These are phyloP conservation scores for Melanostigma gelatinosum DNA, from an alignment of 2,113 vertebrate species.

Conservation along the genomic window DNA sequence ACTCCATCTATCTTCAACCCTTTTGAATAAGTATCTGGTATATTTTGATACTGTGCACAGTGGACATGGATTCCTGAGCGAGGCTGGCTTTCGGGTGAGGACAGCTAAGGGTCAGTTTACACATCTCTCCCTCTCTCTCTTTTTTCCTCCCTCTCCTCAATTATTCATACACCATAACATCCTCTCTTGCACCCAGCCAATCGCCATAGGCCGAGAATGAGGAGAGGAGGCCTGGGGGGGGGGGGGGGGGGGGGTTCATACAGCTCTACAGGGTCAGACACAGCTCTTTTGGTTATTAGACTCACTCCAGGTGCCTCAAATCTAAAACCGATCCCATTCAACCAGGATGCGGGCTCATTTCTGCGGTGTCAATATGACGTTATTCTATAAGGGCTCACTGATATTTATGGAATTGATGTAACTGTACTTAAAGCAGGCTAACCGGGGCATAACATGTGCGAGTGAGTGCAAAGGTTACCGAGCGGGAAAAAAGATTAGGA, in stretches of 20 bases:
- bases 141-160: slow-evolving; percentile 66
- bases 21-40: slow-evolving; percentile 1
- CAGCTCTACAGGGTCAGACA: slow-evolving; percentile 55
- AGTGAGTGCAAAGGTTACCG: not conserved
- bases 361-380: slow-evolving; percentile 23
- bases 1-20: slow-evolving; percentile 33
- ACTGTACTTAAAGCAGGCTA: not conserved
- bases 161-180: slow-evolving; percentile 79
- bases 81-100: slow-evolving; percentile 32
- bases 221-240: slow-evolving; percentile 61
- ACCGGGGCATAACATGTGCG: not conserved
- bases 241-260: no score
- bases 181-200: slow-evolving; percentile 66
- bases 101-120: slow-evolving; percentile 75
- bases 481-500: not conserved
- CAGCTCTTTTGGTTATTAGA: slow-evolving; percentile 66
- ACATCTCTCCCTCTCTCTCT: slow-evolving; percentile 55
- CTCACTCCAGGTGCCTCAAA: slow-evolving; percentile 55
- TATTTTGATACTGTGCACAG: slow-evolving; percentile 34
- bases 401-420: slow-evolving; percentile 31
- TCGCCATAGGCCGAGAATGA: slow-evolving; percentile 49
- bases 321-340: slow-evolving; percentile 61
- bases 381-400: slow-evolving; percentile 4
- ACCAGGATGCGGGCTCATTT: slow-evolving; percentile 25
- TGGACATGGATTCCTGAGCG: slow-evolving; percentile 53